These are phyloP conservation scores for Gobio occitaniae DNA, from an alignment of 2,797 vertebrate species.

Conservation along the genomic window DNA sequence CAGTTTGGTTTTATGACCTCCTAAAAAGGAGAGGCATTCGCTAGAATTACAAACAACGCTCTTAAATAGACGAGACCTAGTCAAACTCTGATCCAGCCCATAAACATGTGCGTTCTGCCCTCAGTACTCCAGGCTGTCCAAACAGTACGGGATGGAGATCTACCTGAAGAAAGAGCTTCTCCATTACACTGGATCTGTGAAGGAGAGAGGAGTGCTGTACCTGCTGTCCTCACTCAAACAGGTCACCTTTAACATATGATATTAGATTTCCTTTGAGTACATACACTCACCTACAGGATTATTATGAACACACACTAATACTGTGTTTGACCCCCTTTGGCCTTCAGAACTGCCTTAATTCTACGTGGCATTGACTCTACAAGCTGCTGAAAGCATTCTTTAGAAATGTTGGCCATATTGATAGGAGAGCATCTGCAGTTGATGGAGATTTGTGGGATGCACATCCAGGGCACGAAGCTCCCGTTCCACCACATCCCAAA, in stretches of 20 bases:
- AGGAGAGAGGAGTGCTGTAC: constrained; percentile 88
- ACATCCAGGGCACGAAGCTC: too few relatives aligned
- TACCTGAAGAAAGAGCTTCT: constrained; percentile 93
- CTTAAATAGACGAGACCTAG: constrained; percentile 1
- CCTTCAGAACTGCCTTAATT: too few relatives aligned
- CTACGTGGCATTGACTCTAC: too few relatives aligned
- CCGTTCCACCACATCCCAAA: too few relatives aligned
- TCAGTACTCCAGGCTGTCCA: constrained; percentile 92
- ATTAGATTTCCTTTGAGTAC: too few relatives aligned
- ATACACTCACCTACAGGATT: too few relatives aligned
- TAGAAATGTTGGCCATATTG: too few relatives aligned
- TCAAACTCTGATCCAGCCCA: not conserved
- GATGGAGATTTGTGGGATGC: too few relatives aligned
- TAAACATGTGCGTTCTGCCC: constrained; percentile 23
- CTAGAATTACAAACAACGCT: not conserved
- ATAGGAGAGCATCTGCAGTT: too few relatives aligned
- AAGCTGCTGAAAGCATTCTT: too few relatives aligned
- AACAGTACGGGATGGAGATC: constrained; percentile 89
- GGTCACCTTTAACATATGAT: constrained; percentile 69
- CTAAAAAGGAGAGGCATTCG: not conserved
- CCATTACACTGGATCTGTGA: constrained; percentile 90
- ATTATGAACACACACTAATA: too few relatives aligned
- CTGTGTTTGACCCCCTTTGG: too few relatives aligned
- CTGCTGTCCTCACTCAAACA: constrained; percentile 84
- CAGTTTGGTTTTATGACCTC: not conserved